Percentiles rank a stretch among this genome's conserved stretches.
phyloP scores from a whole-genome alignment of 2,888 invertebrate genomes.

The Pandemis cinnamomeana region DNA sequence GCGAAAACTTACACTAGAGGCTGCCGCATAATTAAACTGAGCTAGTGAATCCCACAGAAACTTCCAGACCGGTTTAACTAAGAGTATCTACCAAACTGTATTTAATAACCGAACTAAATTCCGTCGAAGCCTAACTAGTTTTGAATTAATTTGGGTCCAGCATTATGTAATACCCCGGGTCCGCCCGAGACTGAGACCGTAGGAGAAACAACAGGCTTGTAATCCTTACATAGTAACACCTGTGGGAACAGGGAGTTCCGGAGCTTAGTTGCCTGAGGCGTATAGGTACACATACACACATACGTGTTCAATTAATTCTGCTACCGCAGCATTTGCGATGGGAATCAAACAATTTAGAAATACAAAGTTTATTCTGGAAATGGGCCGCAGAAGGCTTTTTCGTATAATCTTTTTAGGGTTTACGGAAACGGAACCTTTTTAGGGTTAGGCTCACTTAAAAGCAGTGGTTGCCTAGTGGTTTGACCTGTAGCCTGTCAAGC shows the following conservation, averaged over 20 bases:
- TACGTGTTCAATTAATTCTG: not conserved
- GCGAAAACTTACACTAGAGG: no score
- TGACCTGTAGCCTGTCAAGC: no score
- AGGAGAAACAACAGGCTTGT: not conserved
- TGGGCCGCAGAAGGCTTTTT: no score
- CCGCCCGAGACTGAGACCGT: not conserved
- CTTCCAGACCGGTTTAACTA: not conserved
- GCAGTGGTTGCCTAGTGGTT: no score
- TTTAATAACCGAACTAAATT: slow-evolving; percentile 14
- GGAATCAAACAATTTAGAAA: not conserved
- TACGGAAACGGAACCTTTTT: no score
- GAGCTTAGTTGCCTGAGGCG: slow-evolving; percentile 12
- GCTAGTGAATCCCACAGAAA: not conserved
- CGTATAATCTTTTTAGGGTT: no score
- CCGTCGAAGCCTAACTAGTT: slow-evolving; percentile 23
- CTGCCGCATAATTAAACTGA: not conserved
- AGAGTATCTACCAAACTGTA: slow-evolving; percentile 2
- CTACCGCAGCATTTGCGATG: not conserved
- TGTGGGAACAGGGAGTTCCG: slow-evolving; percentile 21
- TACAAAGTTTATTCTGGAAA: no score
- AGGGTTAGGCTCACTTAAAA: no score
- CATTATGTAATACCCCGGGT: slow-evolving; percentile 22
- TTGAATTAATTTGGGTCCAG: slow-evolving; percentile 25
- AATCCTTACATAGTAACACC: slow-evolving; percentile 23
- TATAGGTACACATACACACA: no score